A percentile compares a stretch with the other conserved stretches of the same genome.
Conservation (phyloP, 2,113 vertebrate genomes). For the Gambusia holbrooki region DNA sequence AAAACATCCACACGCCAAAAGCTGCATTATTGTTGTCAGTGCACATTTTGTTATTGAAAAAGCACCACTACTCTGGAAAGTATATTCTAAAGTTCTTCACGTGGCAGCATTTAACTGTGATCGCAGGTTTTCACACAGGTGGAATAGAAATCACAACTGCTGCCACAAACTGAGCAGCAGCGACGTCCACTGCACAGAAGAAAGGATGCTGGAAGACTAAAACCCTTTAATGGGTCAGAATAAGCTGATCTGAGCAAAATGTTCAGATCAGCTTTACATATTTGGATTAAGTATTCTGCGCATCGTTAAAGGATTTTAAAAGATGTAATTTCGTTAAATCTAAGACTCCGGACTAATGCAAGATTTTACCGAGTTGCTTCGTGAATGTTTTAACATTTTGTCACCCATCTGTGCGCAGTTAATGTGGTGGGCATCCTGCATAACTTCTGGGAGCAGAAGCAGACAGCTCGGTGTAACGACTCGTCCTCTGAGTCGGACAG, state of each 20-base stretch:
- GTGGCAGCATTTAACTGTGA: no score
- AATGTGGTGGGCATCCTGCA: slow-evolving; percentile 90
- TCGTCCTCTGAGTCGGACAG: slow-evolving; percentile 74
- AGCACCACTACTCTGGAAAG: no score
- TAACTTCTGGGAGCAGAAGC: slow-evolving; percentile 90
- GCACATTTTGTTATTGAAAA: no score
- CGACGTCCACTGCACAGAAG: neutral
- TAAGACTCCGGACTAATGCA: neutral
- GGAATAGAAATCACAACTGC: neutral
- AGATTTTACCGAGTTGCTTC: neutral
- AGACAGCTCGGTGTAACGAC: slow-evolving; percentile 74
- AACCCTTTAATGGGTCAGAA: slow-evolving; percentile 5
- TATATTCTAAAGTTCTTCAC: no score
- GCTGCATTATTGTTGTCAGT: no score
- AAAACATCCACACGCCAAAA: no score
- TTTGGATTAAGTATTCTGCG: neutral
- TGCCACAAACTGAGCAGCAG: neutral
- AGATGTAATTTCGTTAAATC: neutral
- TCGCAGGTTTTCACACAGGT: no score
- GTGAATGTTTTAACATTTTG: slow-evolving; percentile 1
- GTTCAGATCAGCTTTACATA: neutral
- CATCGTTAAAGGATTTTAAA: neutral
- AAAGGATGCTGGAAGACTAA: neutral
- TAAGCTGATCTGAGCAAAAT: neutral
- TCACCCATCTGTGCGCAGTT: slow-evolving; percentile 76